A percentile compares a stretch with the other conserved stretches of the same genome.
Conservation (phyloP, 2,888 invertebrate genomes). For the Trissolcus brochymenae region DNA sequence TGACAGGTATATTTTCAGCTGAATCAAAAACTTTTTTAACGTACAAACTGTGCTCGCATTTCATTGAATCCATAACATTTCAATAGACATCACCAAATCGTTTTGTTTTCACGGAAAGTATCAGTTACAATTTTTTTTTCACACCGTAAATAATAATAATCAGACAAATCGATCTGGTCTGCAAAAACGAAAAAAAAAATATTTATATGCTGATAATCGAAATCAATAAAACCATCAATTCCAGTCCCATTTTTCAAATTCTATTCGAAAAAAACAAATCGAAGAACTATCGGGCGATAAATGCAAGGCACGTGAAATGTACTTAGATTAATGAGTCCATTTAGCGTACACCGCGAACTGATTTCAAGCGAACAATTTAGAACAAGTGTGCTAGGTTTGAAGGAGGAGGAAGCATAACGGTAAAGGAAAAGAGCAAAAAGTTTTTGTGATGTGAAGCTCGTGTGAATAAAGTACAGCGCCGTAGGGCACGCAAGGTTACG, state of each 20-base stretch:
- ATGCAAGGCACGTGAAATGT: constrained; percentile 27
- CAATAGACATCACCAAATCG: constrained; percentile 16
- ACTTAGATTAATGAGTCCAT: constrained; percentile 41
- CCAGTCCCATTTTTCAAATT: constrained; percentile 35
- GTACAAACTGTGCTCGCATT: constrained; percentile 1
- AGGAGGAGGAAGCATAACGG: constrained; percentile 9
- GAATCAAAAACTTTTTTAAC: background rate
- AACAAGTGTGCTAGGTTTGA: constrained; percentile 11
- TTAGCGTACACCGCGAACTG: constrained; percentile 29
- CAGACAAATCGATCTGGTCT: constrained; percentile 35
- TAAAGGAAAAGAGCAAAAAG: constrained; percentile 43
- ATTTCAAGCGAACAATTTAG: constrained; percentile 26
- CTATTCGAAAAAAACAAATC: constrained; percentile 40
- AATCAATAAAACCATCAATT: constrained; percentile 39
- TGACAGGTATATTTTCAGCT: background rate
- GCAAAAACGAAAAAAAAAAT: constrained; percentile 34
- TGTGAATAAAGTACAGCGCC: constrained; percentile 39
- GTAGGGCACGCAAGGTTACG: constrained; percentile 37
- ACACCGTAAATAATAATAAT: constrained; percentile 28
- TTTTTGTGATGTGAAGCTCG: constrained; percentile 47
- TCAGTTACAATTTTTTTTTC: constrained; percentile 2
- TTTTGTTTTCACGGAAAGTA: background rate
- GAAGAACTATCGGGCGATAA: constrained; percentile 32
- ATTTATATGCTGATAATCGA: constrained; percentile 43
- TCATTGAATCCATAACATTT: constrained; percentile 9